Conservation (phyloP, 2,797 vertebrate genomes). For the Cuniculus paca region DNA sequence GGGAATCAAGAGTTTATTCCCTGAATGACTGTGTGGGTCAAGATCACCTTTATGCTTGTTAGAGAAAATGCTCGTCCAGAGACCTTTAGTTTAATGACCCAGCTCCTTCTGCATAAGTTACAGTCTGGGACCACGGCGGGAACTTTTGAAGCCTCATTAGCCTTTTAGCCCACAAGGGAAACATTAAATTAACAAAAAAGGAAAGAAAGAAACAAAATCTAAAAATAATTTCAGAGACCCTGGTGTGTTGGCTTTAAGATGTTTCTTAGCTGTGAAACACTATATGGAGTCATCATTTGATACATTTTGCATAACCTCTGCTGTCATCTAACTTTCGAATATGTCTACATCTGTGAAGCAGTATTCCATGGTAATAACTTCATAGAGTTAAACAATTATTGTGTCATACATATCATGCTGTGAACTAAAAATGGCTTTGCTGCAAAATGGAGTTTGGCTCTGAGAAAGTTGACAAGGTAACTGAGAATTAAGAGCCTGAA, state of each 20-base stretch:
- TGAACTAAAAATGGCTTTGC: not conserved
- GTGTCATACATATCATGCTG: not conserved
- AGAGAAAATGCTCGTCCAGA: conserved; percentile 59
- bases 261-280: not conserved
- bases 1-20: conserved; percentile 59
- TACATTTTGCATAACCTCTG: not conserved
- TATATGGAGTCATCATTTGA: not conserved
- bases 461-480: not conserved
- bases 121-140: not conserved
- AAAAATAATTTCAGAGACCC: not conserved
- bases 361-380: not conserved
- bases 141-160: conserved; percentile 79
- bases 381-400: conserved; percentile 21
- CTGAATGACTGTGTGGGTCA: conserved; percentile 62
- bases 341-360: conserved; percentile 21
- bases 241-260: not conserved
- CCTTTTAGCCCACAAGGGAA: conserved; percentile 49
- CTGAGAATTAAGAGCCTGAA: not conserved
- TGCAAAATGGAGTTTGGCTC: not conserved
- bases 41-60: conserved; percentile 82
- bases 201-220: conserved; percentile 60
- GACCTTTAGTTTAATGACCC: conserved; percentile 80
- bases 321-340: conserved; percentile 6
- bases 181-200: conserved; percentile 69
- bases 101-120: conserved; percentile 67